These are phyloP conservation scores for Garrulus glandarius DNA, from an alignment of 2,797 vertebrate species.

Conservation along the genomic window DNA sequence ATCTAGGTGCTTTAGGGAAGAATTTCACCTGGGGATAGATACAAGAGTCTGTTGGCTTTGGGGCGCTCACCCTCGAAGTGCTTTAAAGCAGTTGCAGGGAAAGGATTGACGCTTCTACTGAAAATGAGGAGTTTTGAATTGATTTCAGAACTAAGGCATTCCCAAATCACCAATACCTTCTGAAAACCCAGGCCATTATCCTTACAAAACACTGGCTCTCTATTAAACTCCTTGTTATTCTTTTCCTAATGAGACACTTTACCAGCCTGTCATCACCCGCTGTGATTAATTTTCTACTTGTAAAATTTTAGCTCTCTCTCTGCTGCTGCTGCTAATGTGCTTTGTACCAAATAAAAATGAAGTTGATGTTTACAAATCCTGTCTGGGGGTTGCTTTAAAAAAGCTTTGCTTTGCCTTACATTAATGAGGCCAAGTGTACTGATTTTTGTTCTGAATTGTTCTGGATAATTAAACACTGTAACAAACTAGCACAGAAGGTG, in stretches of 20 bases:
- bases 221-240: conserved; percentile 65
- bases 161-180: conserved; percentile 18
- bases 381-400: conserved; percentile 44
- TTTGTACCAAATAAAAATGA: conserved; percentile 65
- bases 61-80: neutral
- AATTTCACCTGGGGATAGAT: neutral
- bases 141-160: neutral
- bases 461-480: conserved; percentile 46
- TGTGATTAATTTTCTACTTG: conserved; percentile 70
- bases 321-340: conserved; percentile 54
- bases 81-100: neutral
- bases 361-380: conserved; percentile 63
- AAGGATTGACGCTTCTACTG: neutral
- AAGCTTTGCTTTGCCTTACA: conserved; percentile 7
- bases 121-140: neutral
- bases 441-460: conserved; percentile 36
- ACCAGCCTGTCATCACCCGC: conserved; percentile 66
- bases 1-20: neutral
- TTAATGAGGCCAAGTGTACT: conserved; percentile 39
- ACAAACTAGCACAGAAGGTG: neutral
- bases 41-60: neutral
- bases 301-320: conserved; percentile 60
- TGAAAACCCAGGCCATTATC: conserved; percentile 28
- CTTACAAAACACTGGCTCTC: conserved; percentile 36
- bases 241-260: conserved; percentile 68